Base-by-base conservation (phyloP, 2,888 invertebrate species). In the Aethes cnicana region DNA sequence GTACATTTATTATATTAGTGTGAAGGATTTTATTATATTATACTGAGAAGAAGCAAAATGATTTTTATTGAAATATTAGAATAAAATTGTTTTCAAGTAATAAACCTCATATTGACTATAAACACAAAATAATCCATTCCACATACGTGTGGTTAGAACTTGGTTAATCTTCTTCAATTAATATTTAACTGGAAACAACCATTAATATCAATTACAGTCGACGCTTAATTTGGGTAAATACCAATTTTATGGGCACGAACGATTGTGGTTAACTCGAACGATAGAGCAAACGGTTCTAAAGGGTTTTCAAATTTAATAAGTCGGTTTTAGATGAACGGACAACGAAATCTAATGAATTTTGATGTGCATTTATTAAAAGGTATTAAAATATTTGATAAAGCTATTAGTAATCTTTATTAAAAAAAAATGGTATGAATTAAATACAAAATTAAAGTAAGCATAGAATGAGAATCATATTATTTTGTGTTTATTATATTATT, bases 141-240 rank as follows among this genome's bases (percentile, higher is more conserved):
- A 39, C 6, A 32, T 30, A 32, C 33, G 23, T 41, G 41, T 52
- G 37, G 49, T 7, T 21, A 75, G 74, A 74, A 77, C 74, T 79
- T 74, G 72, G 63, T 66, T 56, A 55, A 67, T 69, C 69, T 68
- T 61, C 67, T 75, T 76, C 84, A 86, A 87, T 89, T 88, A 78
- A 39, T 62, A 64, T 74, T 82, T 80, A 88, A 88, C 81, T 84
- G 77, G 78, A 72, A 84, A 85, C 81, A 78, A 69, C 85, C 86
- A 88, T 89, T 88, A 83, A 77, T 89, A 80, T 88, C 88, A 89
- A 88, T 89, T 87, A 84, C 74, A 72, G 64, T 58, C 71, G 64
- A 68, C 75, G 73, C 77, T 87, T 83, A 86, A 87, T 87, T 87
- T 84, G 74, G 81, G 79, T 81, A 83, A 85, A 87, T 83, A 85